Percentiles rank a stretch among this genome's conserved stretches.
Evolutionary conservation across 2,797 vertebrate species (phyloP).

Genomic region (Galago senegalensis): DNA sequence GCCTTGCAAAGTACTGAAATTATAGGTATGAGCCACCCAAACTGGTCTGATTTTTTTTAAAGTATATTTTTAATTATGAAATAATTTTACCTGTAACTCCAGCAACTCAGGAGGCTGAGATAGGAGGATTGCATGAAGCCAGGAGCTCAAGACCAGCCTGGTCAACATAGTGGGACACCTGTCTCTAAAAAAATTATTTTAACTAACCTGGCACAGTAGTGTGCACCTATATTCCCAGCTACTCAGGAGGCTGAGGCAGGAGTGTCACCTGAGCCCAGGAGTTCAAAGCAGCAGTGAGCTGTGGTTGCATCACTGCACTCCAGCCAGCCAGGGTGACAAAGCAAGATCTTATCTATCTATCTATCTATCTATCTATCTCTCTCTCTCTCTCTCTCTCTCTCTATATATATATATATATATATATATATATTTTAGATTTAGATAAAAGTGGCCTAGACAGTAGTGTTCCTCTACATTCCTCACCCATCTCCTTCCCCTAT

Average conservation of each 20-base stretch:
- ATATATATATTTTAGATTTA: neutral
- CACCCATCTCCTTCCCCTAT: rapidly evolving
- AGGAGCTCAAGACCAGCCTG: neutral
- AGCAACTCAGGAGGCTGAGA: neutral
- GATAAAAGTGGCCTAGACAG: neutral
- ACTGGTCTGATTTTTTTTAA: neutral
- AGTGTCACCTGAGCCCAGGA: neutral
- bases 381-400: no score
- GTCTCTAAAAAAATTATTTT: neutral
- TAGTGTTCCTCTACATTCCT: neutral
- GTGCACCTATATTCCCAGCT: neutral
- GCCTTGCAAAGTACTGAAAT: neutral
- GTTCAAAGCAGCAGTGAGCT: neutral
- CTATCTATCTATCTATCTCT: no score
- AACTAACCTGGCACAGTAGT: neutral
- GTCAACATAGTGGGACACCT: neutral
- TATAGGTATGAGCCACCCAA: neutral
- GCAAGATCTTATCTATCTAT: neutral
- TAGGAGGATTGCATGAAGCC: neutral
- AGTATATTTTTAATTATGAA: neutral
- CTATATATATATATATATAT: no score
- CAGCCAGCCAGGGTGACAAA: neutral
- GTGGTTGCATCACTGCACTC: neutral
- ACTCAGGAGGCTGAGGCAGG: neutral
- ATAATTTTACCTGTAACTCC: neutral